These are phyloP conservation scores for Nerophis lumbriciformis DNA, from an alignment of 2,113 vertebrate genomes.

Conservation along the genomic window DNA sequence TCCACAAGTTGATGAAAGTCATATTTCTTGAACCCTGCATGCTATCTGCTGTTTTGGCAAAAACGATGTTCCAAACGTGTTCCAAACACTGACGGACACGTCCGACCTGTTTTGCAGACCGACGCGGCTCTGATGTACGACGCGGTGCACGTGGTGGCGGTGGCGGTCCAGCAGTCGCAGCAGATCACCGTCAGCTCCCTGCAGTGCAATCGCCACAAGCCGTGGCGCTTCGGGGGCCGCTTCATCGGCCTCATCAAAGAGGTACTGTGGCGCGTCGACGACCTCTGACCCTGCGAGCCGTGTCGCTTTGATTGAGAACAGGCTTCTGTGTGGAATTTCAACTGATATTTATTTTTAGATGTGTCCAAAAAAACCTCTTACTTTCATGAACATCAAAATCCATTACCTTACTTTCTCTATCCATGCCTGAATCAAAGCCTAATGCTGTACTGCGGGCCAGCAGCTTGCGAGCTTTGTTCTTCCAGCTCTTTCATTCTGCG, in stretches of 20 bases:
- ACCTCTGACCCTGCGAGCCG: conserved; percentile 27
- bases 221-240: conserved; percentile 92
- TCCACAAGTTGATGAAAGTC: no score
- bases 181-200: conserved; percentile 98
- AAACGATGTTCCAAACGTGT: no score
- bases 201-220: conserved; percentile 96
- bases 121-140: conserved; percentile 96
- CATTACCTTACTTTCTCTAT: conserved; percentile 8
- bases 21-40: no score
- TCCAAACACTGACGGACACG: background rate
- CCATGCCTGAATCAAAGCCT: conserved; percentile 54
- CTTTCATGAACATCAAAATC: background rate
- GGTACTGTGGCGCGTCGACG: conserved; percentile 64
- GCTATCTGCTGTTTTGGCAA: no score
- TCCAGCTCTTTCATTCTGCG: conserved; percentile 47
- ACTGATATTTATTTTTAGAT: background rate
- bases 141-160: conserved; percentile 92
- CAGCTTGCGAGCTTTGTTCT: conserved; percentile 67
- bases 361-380: conserved; percentile 13
- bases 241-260: conserved; percentile 97
- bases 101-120: conserved; percentile 73
- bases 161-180: conserved; percentile 94
- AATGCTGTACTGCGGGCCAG: conserved; percentile 52
- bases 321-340: background rate
- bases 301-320: background rate